Evolutionary conservation across 2,888 invertebrate genomes (phyloP), one percentile per base, ranked within the genome.

Genomic region (Emmelina monodactyla): DNA sequence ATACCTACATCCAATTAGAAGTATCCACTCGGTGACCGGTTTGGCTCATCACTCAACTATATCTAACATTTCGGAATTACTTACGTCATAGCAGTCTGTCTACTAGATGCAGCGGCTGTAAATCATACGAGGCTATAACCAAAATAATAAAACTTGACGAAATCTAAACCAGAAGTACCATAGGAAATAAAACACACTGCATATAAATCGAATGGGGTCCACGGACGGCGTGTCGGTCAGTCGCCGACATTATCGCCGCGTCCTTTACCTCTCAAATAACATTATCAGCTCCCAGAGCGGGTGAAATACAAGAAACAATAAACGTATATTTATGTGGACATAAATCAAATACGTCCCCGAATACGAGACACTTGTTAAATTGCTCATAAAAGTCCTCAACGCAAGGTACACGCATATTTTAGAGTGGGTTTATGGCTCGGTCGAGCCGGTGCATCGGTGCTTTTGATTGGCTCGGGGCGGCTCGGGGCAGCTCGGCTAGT

Each of bases 341-440:
- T 76, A 76, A 73, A 75, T 76, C 72, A 76, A 67, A 63, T 50
- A 49, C 50, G 50, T 51, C 58, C 51, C 55, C 55, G 30, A 29
- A 29, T 13, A 55, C 61, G 58, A 60, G 70, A 69, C 69, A 70
- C 71, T 71, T 72, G 69, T 71, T 72, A 67, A 63, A 70, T 67
- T 67, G 61, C 62, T 64, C 67, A 71, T 76, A 76, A 76, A 76
- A 65, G 72, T 72, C 73, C 54, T 58, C 53, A 58, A 59, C 55
- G 58, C 62, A 58, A 55, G 60, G 58, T 54, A 55, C 55, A 55
- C 55, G 64, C 70, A 63, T 75, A 73, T 71, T 65, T 75, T 64
- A 67, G 53, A 53, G 54, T 52, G 49, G 53, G 52, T 72, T 73
- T 72, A 69, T 62, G 48, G 58, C 53, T 47, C 40, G 45, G 47